Conservation (phyloP, 2,113 vertebrate species). For the Sitta europaea region DNA sequence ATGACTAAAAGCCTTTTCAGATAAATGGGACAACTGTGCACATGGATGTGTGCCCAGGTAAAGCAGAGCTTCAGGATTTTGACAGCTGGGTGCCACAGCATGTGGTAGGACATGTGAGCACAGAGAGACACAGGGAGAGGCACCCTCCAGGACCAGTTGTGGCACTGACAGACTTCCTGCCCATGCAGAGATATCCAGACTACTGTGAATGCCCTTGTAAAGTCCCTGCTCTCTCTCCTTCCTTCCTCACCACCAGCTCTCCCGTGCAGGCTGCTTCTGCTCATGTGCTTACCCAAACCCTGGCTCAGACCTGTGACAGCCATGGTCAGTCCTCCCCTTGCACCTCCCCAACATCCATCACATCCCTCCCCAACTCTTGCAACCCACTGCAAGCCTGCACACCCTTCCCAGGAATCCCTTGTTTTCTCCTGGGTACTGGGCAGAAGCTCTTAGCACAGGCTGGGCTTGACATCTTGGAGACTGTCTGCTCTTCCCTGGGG, state of each 20-base stretch:
- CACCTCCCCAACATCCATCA: neutral
- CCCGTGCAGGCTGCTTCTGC: neutral
- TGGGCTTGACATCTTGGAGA: neutral
- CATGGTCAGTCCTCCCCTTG: neutral
- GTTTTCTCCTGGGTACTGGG: neutral
- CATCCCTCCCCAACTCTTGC: neutral
- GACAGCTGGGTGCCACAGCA: neutral
- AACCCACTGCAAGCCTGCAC: neutral
- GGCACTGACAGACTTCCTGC: neutral
- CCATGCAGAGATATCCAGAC: neutral
- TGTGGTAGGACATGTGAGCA: accelerated
- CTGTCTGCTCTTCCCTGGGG: accelerated
- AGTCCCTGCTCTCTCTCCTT: neutral
- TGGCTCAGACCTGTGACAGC: accelerated
- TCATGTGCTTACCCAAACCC: neutral
- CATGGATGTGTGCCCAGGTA: neutral
- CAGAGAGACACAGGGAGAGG: neutral
- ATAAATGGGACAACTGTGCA: neutral
- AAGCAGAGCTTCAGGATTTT: neutral
- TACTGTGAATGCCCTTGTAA: neutral
- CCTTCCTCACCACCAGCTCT: neutral
- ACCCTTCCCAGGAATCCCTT: neutral
- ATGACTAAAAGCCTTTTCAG: neutral
- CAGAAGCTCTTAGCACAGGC: neutral
- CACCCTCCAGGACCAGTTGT: neutral